phyloP scores from a whole-genome alignment of 2,888 invertebrate genomes.

The Tortricodes alternella region DNA sequence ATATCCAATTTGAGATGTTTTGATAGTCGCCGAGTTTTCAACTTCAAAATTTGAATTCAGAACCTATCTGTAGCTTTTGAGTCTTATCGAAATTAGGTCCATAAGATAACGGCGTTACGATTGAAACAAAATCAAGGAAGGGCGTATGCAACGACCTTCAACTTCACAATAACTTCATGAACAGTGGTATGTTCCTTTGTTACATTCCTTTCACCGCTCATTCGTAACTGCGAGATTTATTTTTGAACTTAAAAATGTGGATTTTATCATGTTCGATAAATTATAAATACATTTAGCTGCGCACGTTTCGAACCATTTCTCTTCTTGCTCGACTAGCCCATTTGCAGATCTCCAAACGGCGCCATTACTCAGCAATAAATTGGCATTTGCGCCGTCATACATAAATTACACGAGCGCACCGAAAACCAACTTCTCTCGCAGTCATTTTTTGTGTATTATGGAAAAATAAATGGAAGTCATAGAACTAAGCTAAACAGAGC shows the following conservation, averaged over 20 bases:
- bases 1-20: too few relatives aligned
- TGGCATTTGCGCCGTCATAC: constrained; percentile 82
- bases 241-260: constrained; percentile 59
- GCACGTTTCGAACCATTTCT: constrained; percentile 77
- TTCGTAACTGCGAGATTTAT: constrained; percentile 15
- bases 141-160: too few relatives aligned
- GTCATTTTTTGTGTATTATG: constrained; percentile 65
- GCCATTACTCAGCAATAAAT: constrained; percentile 82
- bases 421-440: constrained; percentile 71
- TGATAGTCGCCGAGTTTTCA: too few relatives aligned
- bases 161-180: too few relatives aligned
- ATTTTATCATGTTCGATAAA: constrained; percentile 75
- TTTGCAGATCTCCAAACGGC: constrained; percentile 81
- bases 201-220: too few relatives aligned
- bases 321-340: constrained; percentile 79
- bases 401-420: constrained; percentile 77
- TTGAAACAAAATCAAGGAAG: too few relatives aligned
- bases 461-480: constrained; percentile 38
- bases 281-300: constrained; percentile 80
- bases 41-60: too few relatives aligned
- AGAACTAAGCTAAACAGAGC: neutral
- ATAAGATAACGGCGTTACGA: too few relatives aligned
- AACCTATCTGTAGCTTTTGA: too few relatives aligned
- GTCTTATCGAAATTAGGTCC: too few relatives aligned
- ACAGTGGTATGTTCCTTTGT: too few relatives aligned